These are phyloP conservation scores for Cheilosia grossa DNA, from an alignment of 2,888 invertebrate species.

Conservation along the genomic window DNA sequence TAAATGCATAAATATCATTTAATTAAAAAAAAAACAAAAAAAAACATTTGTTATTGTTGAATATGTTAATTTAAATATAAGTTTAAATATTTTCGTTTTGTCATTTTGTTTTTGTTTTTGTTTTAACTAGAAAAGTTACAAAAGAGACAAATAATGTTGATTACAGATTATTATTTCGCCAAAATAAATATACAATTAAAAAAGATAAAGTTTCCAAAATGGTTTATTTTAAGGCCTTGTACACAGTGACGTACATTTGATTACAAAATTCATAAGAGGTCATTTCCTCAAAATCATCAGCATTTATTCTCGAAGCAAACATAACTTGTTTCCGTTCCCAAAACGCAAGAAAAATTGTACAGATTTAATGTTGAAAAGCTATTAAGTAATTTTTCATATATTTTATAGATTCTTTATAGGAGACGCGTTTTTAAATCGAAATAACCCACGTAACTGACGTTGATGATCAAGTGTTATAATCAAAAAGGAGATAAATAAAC, in stretches of 20 bases:
- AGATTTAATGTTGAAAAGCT: too few species aligned
- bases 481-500: too few species aligned
- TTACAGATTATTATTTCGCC: constrained; percentile 70
- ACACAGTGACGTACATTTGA: neutral
- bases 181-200: constrained; percentile 58
- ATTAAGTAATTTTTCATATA: too few species aligned
- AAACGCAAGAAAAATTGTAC: too few species aligned
- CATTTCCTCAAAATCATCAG: too few species aligned
- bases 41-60: constrained; percentile 67
- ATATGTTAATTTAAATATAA: constrained; percentile 62
- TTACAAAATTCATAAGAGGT: neutral
- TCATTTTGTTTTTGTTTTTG: constrained; percentile 39
- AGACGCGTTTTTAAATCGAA: too few species aligned
- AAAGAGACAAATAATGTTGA: constrained; percentile 63
- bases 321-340: too few species aligned
- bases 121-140: constrained; percentile 46
- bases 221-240: neutral
- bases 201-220: neutral
- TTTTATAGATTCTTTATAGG: too few species aligned
- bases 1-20: constrained; percentile 38
- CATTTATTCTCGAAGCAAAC: too few species aligned
- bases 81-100: constrained; percentile 25
- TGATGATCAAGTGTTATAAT: too few species aligned
- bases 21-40: constrained; percentile 14
- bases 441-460: too few species aligned